Evolutionary conservation across 2,888 invertebrate genomes (phyloP).

Genomic region (Pammene aurita): DNA sequence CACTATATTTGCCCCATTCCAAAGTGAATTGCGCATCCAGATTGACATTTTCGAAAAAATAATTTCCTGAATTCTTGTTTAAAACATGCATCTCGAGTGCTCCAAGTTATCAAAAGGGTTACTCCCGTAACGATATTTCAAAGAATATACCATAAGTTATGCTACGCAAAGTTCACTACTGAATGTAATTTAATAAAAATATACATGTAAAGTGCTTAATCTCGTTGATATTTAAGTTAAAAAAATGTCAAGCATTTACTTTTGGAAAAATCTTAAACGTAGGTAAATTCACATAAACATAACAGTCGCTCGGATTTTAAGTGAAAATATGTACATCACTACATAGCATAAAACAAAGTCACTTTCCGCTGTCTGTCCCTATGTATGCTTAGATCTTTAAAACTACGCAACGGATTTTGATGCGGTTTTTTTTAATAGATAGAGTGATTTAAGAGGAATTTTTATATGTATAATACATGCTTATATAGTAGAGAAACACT

Average conservation of each 20-base stretch:
- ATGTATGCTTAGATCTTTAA: too few species aligned
- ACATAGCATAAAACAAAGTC: too few species aligned
- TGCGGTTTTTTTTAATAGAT: too few species aligned
- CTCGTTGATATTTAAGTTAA: too few species aligned
- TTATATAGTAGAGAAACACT: too few species aligned
- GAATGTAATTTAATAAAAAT: background rate
- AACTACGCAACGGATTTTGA: too few species aligned
- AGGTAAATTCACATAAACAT: background rate
- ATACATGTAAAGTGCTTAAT: too few species aligned
- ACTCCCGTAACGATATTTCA: background rate
- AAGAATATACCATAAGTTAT: background rate
- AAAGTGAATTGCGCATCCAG: background rate
- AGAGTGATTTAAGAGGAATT: too few species aligned
- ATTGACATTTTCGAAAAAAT: background rate
- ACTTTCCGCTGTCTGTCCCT: too few species aligned
- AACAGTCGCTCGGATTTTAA: background rate
- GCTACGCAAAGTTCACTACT: background rate
- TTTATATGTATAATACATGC: too few species aligned
- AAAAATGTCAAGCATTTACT: too few species aligned
- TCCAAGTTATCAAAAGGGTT: background rate
- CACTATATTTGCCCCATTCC: background rate
- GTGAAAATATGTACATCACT: background rate
- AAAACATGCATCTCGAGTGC: background rate
- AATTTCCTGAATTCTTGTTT: background rate
- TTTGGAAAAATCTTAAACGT: too few species aligned